Conservation (phyloP, 2,888 invertebrate genomes). For the Lottia gigantea region DNA sequence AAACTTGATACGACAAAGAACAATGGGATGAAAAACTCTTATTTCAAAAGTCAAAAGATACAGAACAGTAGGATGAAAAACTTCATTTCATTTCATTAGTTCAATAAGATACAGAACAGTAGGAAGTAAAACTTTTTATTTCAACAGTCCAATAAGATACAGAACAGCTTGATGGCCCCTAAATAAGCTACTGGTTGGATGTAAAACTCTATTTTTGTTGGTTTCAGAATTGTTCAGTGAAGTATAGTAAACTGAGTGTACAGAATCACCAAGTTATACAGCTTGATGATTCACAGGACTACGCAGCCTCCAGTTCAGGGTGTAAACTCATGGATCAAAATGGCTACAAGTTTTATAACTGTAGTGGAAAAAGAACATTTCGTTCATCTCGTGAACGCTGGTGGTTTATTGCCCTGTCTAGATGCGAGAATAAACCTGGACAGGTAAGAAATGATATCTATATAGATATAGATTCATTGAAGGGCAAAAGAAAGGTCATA, state of each 20-base stretch:
- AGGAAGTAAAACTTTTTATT: too few species aligned
- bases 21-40: too few species aligned
- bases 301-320: neutral
- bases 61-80: too few species aligned
- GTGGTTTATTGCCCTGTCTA: constrained; percentile 93
- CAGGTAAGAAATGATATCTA: constrained; percentile 19
- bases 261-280: neutral
- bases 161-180: too few species aligned
- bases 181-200: too few species aligned
- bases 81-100: too few species aligned
- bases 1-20: too few species aligned
- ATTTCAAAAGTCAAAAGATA: too few species aligned
- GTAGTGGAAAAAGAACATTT: constrained; percentile 73
- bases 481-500: too few species aligned
- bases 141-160: too few species aligned
- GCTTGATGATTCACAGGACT: neutral
- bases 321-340: constrained; percentile 9
- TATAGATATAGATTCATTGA: too few species aligned
- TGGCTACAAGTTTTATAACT: constrained; percentile 47
- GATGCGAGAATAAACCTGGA: constrained; percentile 76
- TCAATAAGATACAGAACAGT: too few species aligned
- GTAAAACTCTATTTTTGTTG: neutral
- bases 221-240: constrained; percentile 13
- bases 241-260: neutral
- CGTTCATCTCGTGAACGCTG: constrained; percentile 86